Percentiles rank a stretch among this genome's conserved stretches.
These are phyloP conservation scores for Antitype chi DNA, from an alignment of 2,888 invertebrate species.

Conservation along the genomic window DNA sequence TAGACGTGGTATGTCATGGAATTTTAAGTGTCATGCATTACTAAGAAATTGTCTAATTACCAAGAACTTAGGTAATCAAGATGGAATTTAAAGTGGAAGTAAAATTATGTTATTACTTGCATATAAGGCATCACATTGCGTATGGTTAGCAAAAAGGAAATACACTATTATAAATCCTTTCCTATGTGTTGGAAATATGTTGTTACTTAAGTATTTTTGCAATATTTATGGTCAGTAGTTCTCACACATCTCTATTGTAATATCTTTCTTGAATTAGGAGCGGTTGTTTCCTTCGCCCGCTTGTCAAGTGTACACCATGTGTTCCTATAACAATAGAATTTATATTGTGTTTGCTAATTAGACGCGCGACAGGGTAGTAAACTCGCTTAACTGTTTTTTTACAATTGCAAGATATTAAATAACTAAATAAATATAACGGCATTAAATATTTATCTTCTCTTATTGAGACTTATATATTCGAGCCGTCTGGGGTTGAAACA, in stretches of 20 bases:
- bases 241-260: background rate
- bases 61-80: background rate
- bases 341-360: too few relatives aligned
- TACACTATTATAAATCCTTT: background rate
- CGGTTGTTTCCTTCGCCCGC: too few relatives aligned
- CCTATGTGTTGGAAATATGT: background rate
- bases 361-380: too few relatives aligned
- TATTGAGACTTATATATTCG: background rate
- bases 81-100: conserved; percentile 14
- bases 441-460: too few relatives aligned
- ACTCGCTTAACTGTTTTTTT: background rate
- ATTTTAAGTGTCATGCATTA: conserved; percentile 7
- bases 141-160: conserved; percentile 21
- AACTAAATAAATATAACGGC: too few relatives aligned
- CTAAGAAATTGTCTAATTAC: conserved; percentile 18
- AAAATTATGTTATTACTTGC: conserved; percentile 21
- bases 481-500: too few relatives aligned
- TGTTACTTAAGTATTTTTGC: background rate
- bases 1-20: background rate
- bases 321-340: too few relatives aligned
- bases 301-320: too few relatives aligned
- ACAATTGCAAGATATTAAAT: too few relatives aligned
- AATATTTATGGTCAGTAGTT: conserved; percentile 15
- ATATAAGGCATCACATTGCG: background rate
- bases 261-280: background rate